Evolutionary conservation across 2,113 vertebrate species (phyloP).

Genomic region (Columba janthina): DNA sequence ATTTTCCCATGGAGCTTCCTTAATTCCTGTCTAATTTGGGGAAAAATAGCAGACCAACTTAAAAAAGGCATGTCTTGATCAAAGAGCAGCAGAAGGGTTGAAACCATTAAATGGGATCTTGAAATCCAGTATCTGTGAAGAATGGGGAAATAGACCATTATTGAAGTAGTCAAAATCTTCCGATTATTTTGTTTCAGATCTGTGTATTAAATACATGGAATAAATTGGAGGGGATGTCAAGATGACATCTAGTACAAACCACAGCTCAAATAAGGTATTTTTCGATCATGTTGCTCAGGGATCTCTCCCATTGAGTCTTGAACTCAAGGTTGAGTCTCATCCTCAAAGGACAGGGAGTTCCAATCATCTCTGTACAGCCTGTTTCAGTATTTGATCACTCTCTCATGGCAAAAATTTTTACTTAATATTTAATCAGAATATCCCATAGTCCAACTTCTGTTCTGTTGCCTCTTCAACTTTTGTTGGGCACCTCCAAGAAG

Average conservation of each 20-base stretch:
- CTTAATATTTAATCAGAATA: neutral
- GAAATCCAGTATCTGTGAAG: neutral
- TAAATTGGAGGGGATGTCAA: neutral
- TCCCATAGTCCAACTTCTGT: neutral
- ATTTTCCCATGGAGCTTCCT: neutral
- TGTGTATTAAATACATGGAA: neutral
- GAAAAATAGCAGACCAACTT: neutral
- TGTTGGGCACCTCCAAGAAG: fast-evolving
- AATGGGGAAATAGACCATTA: neutral
- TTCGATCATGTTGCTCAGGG: neutral
- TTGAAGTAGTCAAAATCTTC: neutral
- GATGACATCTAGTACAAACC: neutral
- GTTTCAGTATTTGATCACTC: neutral
- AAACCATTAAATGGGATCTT: neutral
- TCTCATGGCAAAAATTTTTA: neutral
- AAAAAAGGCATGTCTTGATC: neutral
- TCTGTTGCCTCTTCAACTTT: neutral
- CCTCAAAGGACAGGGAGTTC: neutral
- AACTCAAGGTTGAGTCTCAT: neutral
- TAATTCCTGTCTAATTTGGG: neutral
- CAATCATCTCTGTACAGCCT: neutral
- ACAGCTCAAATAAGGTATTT: neutral
- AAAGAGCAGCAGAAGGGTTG: neutral
- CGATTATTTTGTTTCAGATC: neutral
- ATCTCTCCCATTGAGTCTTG: neutral